Evolutionary conservation across 2,113 vertebrate genomes (phyloP), one percentile per base, ranked within the genome.

Genomic region (Cheirogaleus medius): DNA sequence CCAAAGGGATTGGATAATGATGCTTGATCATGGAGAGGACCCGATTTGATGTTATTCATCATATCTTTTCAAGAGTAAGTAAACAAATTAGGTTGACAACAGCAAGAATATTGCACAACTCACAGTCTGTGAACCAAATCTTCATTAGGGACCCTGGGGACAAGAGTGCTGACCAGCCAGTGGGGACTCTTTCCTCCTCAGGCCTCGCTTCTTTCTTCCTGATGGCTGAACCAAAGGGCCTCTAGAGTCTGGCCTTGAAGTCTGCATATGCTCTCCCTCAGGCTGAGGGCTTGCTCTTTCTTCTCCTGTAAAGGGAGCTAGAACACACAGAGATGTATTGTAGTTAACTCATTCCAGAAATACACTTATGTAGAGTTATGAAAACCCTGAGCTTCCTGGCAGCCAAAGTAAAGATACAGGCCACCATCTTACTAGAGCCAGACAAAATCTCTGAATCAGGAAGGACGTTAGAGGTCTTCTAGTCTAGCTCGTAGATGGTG

Each of bases 251-350:
- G 11, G 27, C 18, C 42, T 32, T 29, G 2, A 29, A 54, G 52
- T 52, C 5, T 82, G 2, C 8, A 5, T 64, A 2, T 3, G 1
- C 9, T 5, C 1, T 8, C 3, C 13, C 3, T 17, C 21, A 11
- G 15, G 18, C 20, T 42, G 37, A 87, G 6, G 7, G 0, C 6
- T 37, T 0, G 34, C 10, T 6, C n/a, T 58, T 86, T 77, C 63
- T 83, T 94, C 27, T 80, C 6, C 17, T 10, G 39, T 29, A 8
- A 87, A 82, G 9, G 29, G 18, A 56, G 15, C 14, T 73, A 60
- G 42, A 85, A 49, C 3, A 14, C 49, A 8, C 2, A 47, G 11
- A 14, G 37, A 18, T 37, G 0, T 47, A 9, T 20, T n/a, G 2
- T 11, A 84, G 49, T 7, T 9, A 68, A 56, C 13, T 6, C 47